Evolutionary conservation across 1,140 invertebrate genomes (phyloP), one percentile per base, ranked within the genome.

Genomic region (Orchestia grillus): DNA sequence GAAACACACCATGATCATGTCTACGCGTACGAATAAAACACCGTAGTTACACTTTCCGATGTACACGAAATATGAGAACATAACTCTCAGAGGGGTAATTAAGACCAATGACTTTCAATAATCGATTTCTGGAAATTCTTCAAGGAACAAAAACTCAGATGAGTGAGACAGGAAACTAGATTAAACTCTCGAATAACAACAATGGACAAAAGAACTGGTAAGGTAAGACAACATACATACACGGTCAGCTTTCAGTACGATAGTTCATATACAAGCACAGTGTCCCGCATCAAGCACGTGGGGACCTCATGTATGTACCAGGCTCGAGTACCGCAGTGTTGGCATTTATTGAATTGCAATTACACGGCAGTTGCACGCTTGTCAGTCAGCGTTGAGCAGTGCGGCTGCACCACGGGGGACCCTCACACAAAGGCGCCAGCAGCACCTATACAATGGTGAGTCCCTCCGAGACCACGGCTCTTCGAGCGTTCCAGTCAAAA

Each of bases 331-430:
- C 88, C 41, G 41, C 88, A 44, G 43, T 94, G 92, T 94, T 94
- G 92, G 44, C 44, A 94, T 94, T 94, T 94, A 94, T 94, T 94
- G 92, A 94, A 94, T 94, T 42, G 44, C 43, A 94, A 94, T 94
- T 94, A 94, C 92, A 94, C 92, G 92, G 92, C 92, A 94, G 92
- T 94, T 94, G 92, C 92, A 94, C 92, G 92, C 92, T 94, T 94
- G 92, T 94, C 92, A 94, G 43, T 94, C 92, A 47, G 92, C 28
- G 88, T 90, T 90, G 88, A 42, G 88, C 43, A 90, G 88, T 41
- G 28, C 41, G 43, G 43, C 88, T 16, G 88, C 43, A 23, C 11
- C 88, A 90, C 88, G n/a, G 88, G 3, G 43, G 3, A 44, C n/a
- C 42, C 88, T 90, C 11, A 90, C 88, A 90, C 88, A 90, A 41